These are phyloP conservation scores for Choreutis nemorana DNA, from an alignment of 2,888 invertebrate genomes.

Conservation along the genomic window DNA sequence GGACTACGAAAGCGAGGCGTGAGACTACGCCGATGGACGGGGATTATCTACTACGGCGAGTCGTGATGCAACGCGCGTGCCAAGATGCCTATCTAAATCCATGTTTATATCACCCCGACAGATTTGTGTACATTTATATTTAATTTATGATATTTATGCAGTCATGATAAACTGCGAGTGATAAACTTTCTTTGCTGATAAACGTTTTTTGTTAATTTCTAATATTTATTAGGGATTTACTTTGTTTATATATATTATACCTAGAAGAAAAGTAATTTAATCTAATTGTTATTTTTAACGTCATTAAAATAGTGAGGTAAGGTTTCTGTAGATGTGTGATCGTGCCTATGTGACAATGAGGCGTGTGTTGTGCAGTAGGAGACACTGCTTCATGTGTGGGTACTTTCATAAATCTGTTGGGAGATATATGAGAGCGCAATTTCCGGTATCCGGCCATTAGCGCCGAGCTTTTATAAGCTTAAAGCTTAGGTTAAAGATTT, in stretches of 20 bases:
- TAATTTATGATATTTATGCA: too few relatives aligned
- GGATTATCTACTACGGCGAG: conserved; percentile 48
- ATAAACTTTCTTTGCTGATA: too few relatives aligned
- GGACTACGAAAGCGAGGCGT: conserved; percentile 33
- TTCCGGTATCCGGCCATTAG: conserved; percentile 91
- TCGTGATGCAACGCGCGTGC: conserved; percentile 37
- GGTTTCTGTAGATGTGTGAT: conserved; percentile 17
- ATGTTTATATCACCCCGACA: too few relatives aligned
- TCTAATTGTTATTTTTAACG: too few relatives aligned
- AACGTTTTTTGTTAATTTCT: too few relatives aligned
- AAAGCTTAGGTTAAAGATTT: conserved; percentile 68
- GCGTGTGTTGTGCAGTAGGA: conserved; percentile 49
- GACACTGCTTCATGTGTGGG: conserved; percentile 66
- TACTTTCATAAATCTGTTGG: conserved; percentile 90
- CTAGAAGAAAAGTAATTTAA: too few relatives aligned
- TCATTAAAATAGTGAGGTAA: conserved; percentile 19
- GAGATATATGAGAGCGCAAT: conserved; percentile 91
- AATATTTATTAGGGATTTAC: too few relatives aligned
- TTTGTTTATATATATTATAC: too few relatives aligned
- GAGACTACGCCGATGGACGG: conserved; percentile 51
- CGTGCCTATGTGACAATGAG: conserved; percentile 8
- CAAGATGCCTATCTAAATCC: conserved; percentile 20
- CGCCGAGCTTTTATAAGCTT: conserved; percentile 73
- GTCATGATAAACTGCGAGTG: too few relatives aligned
- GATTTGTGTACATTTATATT: too few relatives aligned